These are phyloP conservation scores for Brachionus calyciflorus DNA, from an alignment of 1,140 invertebrate species.

Conservation along the genomic window DNA sequence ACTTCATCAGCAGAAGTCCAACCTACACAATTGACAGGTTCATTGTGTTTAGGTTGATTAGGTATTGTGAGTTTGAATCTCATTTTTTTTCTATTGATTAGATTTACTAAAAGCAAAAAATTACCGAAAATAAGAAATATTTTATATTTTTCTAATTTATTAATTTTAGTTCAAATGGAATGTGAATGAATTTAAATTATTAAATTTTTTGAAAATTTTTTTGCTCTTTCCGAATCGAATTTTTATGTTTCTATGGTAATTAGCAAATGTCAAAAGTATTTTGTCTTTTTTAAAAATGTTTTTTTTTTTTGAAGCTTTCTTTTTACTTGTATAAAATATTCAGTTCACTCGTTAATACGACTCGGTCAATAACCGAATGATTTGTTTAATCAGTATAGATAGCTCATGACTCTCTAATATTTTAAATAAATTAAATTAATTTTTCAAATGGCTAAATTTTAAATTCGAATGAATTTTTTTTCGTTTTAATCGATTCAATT, in stretches of 20 bases:
- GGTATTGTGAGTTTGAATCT: constrained; percentile 25
- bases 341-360: too few relatives aligned
- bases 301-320: too few relatives aligned
- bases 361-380: too few relatives aligned
- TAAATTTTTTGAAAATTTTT: neutral
- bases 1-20: constrained; percentile 89
- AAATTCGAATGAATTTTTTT: too few relatives aligned
- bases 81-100: constrained; percentile 33
- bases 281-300: constrained; percentile 4
- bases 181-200: neutral
- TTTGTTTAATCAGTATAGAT: too few relatives aligned
- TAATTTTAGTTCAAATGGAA: neutral
- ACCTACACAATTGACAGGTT: constrained; percentile 77
- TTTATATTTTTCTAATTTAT: neutral
- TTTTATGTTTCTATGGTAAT: constrained; percentile 4
- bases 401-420: too few relatives aligned
- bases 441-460: too few relatives aligned
- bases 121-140: neutral
- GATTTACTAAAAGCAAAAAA: neutral
- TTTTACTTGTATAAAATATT: too few relatives aligned
- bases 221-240: neutral
- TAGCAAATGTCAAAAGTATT: neutral
- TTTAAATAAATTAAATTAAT: too few relatives aligned
- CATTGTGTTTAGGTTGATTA: constrained; percentile 51
- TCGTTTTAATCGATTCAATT: too few relatives aligned